Conservation (phyloP, 2,888 invertebrate species). For the Portevinia maculata region DNA sequence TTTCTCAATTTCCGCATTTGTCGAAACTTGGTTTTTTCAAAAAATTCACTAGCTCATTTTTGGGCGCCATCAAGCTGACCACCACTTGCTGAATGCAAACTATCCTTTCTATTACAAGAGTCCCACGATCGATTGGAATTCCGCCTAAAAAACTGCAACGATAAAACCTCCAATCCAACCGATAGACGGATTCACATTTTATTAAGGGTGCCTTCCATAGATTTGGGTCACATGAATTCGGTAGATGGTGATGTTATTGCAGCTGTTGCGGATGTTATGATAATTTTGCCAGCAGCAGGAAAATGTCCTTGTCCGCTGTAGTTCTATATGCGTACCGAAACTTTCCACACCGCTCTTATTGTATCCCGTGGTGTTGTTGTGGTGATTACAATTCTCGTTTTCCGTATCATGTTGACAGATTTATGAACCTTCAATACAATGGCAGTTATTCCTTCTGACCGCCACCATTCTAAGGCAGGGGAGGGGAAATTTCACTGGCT, state of each 20-base stretch:
- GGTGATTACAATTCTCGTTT: slow-evolving; percentile 47
- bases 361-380: slow-evolving; percentile 1
- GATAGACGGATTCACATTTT: too few species aligned
- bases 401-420: slow-evolving; percentile 66
- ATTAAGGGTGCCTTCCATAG: neutral
- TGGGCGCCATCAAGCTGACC: too few species aligned
- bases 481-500: slow-evolving; percentile 26
- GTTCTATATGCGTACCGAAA: slow-evolving; percentile 1
- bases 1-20: too few species aligned
- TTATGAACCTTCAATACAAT: slow-evolving; percentile 66
- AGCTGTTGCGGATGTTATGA: slow-evolving; percentile 61
- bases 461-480: too few species aligned
- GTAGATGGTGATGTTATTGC: slow-evolving; percentile 26
- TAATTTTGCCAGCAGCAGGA: slow-evolving; percentile 13
- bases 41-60: too few species aligned
- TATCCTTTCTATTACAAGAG: too few species aligned
- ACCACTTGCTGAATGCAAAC: too few species aligned
- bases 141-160: neutral
- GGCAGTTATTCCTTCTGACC: slow-evolving; percentile 35
- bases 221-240: neutral
- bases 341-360: neutral
- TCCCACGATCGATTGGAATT: too few species aligned
- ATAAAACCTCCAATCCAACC: neutral
- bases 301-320: slow-evolving; percentile 4
- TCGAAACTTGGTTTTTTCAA: too few species aligned